Evolutionary conservation across 1,140 invertebrate species (phyloP), one percentile per base, ranked within the genome.

Genomic region (Scaptodrosophila lebanonensis): DNA sequence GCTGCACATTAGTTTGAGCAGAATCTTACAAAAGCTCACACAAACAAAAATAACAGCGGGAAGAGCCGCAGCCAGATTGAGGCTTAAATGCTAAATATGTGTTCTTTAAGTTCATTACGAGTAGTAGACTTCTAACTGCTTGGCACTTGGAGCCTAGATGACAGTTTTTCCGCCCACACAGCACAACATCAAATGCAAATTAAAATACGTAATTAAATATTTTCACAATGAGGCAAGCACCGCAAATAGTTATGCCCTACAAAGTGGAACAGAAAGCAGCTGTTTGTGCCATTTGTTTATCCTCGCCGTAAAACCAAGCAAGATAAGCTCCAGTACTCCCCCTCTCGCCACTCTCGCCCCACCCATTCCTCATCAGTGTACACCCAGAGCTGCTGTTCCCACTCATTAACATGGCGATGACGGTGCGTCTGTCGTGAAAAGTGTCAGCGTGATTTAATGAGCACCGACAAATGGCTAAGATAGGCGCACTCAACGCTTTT

Each of bases 151-250:
- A n/a, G n/a, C n/a, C n/a, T n/a, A 11, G 27, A 38, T 49, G 17
- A 32, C 25, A 52, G 27, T 18, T 36, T 16, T 13, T 18, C 53
- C 13, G 2, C 16, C 1, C 18, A 38, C 29, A 1, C 40, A 36
- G 33, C 57, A 59, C 73, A 48, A 60, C 73, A 67, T 77, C 72
- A 79, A 72, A 79, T 60, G 72, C 61, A 73, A 68, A 79, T 72
- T 73, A 64, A 68, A 79, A 77, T 73, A 79, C n/a, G 79, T 77
- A 77, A 77, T 77, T 82, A 77, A 77, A 77, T 79, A 82, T 68
- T 79, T 79, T 73, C 51, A 57, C 69, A 79, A 65, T 79, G 73
- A 72, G 62, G 58, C 43, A 67, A 60, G 65, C 60, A 61, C 73
- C 72, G 58, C 72, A 67, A 64, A 77, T 63, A 51, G 18, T 58